phyloP scores from a whole-genome alignment of 2,113 vertebrate genomes.

The Jacana jacana region DNA sequence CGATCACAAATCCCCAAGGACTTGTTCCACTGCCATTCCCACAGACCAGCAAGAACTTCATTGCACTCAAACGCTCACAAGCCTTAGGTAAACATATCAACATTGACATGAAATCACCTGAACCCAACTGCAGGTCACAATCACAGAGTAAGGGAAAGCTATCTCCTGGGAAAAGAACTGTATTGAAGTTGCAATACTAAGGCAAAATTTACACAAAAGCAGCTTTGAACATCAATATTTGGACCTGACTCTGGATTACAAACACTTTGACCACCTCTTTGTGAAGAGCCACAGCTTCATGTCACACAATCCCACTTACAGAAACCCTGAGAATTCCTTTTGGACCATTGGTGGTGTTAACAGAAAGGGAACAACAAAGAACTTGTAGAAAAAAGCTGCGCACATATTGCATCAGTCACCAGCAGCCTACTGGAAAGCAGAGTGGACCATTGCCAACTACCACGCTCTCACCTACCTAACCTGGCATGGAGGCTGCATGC shows the following conservation, averaged over 20 bases:
- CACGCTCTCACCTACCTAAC: neutral
- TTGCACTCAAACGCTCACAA: neutral
- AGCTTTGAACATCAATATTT: neutral
- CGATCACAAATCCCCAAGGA: neutral
- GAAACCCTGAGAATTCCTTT: neutral
- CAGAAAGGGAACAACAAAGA: neutral
- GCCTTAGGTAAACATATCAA: neutral
- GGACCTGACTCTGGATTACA: neutral
- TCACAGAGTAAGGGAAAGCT: neutral
- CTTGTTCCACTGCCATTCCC: neutral
- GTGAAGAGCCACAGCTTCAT: neutral
- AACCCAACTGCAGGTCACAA: neutral
- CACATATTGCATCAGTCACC: neutral
- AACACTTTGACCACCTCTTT: neutral
- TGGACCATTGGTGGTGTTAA: neutral
- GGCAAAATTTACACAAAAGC: neutral
- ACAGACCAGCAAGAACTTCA: neutral
- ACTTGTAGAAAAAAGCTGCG: neutral
- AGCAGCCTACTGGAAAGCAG: neutral
- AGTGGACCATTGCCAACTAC: neutral
- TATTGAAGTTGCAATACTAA: neutral
- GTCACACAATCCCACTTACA: neutral
- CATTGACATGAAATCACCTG: neutral
- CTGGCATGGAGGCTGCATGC: fast-evolving
- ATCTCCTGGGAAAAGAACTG: neutral